A percentile compares a stretch with the other conserved stretches of the same genome.
These are phyloP conservation scores for Hemicrepidius hirtus DNA, from an alignment of 2,888 invertebrate genomes.

Conservation along the genomic window DNA sequence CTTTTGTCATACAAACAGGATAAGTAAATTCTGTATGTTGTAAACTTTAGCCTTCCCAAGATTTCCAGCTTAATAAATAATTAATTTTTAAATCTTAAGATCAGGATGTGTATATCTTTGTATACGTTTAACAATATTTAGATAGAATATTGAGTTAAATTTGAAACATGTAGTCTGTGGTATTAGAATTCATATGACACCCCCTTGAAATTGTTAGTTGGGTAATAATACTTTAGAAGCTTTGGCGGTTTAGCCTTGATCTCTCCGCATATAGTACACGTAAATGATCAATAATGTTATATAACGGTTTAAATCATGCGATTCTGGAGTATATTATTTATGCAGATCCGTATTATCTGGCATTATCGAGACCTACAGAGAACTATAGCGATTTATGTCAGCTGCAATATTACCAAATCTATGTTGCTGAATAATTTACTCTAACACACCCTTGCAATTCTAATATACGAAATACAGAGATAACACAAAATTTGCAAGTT, in stretches of 20 bases:
- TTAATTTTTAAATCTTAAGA: no score
- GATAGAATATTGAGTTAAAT: no score
- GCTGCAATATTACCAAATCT: constrained; percentile 39
- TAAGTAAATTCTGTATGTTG: no score
- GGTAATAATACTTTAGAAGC: neutral
- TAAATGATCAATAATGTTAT: constrained; percentile 21
- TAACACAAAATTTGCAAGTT: constrained; percentile 24
- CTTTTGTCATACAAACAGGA: no score
- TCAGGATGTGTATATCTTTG: no score
- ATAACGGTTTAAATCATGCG: constrained; percentile 17
- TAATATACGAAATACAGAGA: constrained; percentile 27
- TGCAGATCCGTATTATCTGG: constrained; percentile 42
- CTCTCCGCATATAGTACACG: neutral
- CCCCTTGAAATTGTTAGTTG: no score
- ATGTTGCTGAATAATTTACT: constrained; percentile 39
- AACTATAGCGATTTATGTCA: constrained; percentile 44
- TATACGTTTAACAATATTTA: no score
- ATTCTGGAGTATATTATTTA: constrained; percentile 34
- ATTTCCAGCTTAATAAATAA: no score
- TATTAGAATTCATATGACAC: no score
- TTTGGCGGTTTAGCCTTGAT: constrained; percentile 1
- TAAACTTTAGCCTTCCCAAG: no score
- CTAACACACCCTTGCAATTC: constrained; percentile 8
- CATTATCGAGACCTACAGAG: constrained; percentile 42
- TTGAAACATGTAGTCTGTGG: no score